Percentiles rank a stretch among this genome's conserved stretches.
Conservation (phyloP, 2,888 invertebrate species). For the Galerucella nymphaeae region DNA sequence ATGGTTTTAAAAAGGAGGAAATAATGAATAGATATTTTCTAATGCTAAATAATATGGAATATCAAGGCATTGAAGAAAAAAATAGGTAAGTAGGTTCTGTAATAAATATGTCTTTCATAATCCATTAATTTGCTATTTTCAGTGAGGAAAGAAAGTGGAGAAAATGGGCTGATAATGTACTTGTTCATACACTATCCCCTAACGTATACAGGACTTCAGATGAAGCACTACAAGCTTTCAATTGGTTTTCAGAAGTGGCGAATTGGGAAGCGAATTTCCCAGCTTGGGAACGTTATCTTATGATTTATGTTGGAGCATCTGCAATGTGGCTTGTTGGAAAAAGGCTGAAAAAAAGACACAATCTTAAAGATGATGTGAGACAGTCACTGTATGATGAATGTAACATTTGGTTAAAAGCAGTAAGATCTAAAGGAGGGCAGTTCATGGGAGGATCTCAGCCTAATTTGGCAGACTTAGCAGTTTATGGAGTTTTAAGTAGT, state of each 20-base stretch:
- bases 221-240: conserved; percentile 92
- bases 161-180: conserved; percentile 90
- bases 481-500: conserved; percentile 90
- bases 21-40: conserved; percentile 90
- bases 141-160: conserved; percentile 96
- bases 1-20: conserved; percentile 76
- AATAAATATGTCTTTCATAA: neutral
- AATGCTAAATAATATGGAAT: conserved; percentile 76
- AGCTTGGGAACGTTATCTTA: conserved; percentile 83
- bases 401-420: conserved; percentile 79
- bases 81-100: conserved; percentile 67
- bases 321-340: conserved; percentile 96
- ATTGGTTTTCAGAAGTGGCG: conserved; percentile 93
- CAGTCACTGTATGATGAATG: conserved; percentile 91
- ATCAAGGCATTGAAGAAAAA: conserved; percentile 64
- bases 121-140: conserved; percentile 53
- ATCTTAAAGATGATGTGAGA: conserved; percentile 88
- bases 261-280: conserved; percentile 93
- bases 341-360: conserved; percentile 86
- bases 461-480: conserved; percentile 91
- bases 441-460: conserved; percentile 92
- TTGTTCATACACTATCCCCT: conserved; percentile 95
- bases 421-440: conserved; percentile 73
- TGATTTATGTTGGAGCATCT: conserved; percentile 91
- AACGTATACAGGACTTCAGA: conserved; percentile 91